Percentiles rank a stretch among this genome's conserved stretches.
These are phyloP conservation scores for Hyles vespertilio DNA, from an alignment of 1,140 invertebrate genomes.

Conservation along the genomic window DNA sequence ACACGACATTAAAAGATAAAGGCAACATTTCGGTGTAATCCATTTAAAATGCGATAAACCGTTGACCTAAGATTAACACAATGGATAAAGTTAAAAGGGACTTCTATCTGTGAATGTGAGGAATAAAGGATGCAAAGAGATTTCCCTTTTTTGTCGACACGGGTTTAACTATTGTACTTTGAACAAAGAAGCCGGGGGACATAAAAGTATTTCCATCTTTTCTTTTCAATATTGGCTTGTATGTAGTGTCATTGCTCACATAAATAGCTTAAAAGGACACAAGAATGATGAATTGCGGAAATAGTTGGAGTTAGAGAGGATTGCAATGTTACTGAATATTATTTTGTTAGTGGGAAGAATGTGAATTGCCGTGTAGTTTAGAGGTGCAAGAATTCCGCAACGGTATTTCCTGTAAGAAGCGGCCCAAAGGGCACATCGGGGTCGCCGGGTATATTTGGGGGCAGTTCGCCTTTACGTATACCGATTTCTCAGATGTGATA, in stretches of 20 bases:
- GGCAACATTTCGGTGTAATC: conserved; percentile 36
- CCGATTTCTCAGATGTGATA: too few relatives aligned
- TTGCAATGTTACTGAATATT: too few relatives aligned
- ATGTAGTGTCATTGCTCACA: background rate
- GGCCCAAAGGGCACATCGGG: too few relatives aligned
- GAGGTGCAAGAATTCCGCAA: too few relatives aligned
- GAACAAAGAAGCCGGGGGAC: conserved; percentile 34
- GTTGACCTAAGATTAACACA: conserved; percentile 54
- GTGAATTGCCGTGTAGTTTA: too few relatives aligned
- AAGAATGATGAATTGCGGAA: too few relatives aligned
- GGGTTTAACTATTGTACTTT: conserved; percentile 46
- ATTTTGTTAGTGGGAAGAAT: too few relatives aligned
- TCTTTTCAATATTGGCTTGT: background rate
- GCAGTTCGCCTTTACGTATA: too few relatives aligned
- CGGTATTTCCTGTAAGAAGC: too few relatives aligned
- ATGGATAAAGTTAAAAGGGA: conserved; percentile 48
- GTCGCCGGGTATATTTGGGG: too few relatives aligned
- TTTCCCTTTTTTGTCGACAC: conserved; percentile 38
- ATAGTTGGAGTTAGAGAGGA: too few relatives aligned
- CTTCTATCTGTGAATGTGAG: conserved; percentile 37
- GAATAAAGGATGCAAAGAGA: conserved; percentile 44
- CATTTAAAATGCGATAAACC: conserved; percentile 43
- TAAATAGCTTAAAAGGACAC: too few relatives aligned
- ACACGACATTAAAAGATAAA: conserved; percentile 24
- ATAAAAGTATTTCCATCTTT: conserved; percentile 24